Evolutionary conservation across 2,888 invertebrate genomes (phyloP).

Genomic region (Megamerina dolium): DNA sequence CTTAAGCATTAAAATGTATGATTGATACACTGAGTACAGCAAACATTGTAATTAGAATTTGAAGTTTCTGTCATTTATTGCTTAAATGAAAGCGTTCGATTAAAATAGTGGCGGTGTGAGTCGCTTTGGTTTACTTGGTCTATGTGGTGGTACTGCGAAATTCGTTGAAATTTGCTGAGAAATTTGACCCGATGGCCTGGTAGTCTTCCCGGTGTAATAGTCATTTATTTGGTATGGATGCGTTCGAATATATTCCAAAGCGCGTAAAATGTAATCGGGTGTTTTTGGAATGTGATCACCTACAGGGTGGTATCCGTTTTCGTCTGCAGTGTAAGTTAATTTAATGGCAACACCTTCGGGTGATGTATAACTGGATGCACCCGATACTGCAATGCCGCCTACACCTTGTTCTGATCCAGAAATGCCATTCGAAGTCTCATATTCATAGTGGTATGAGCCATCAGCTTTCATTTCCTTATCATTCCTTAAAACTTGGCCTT

Average conservation of each 20-base stretch:
- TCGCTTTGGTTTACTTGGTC: background rate
- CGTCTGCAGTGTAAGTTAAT: constrained; percentile 35
- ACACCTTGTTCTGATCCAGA: constrained; percentile 29
- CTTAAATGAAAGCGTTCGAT: too few relatives aligned
- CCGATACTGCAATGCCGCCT: constrained; percentile 31
- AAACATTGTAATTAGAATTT: too few relatives aligned
- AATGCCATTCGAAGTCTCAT: constrained; percentile 39
- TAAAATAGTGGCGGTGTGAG: background rate
- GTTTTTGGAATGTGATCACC: constrained; percentile 39
- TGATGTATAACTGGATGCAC: constrained; percentile 34
- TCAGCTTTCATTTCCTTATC: constrained; percentile 29
- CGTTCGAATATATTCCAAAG: constrained; percentile 37
- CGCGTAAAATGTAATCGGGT: constrained; percentile 35
- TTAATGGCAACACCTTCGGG: constrained; percentile 36
- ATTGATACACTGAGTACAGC: too few relatives aligned
- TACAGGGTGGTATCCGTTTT: constrained; percentile 36
- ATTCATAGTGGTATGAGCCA: constrained; percentile 35
- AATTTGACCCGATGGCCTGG: background rate
- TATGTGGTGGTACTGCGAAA: constrained; percentile 9
- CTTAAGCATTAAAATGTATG: too few relatives aligned
- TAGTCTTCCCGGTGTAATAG: constrained; percentile 30
- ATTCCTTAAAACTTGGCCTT: constrained; percentile 28
- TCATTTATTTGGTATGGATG: constrained; percentile 35
- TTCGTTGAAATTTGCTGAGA: background rate
- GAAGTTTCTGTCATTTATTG: too few relatives aligned